Evolutionary conservation across 2,888 invertebrate genomes (phyloP), one percentile per base, ranked within the genome.

Genomic region (Crepidodera aurea): DNA sequence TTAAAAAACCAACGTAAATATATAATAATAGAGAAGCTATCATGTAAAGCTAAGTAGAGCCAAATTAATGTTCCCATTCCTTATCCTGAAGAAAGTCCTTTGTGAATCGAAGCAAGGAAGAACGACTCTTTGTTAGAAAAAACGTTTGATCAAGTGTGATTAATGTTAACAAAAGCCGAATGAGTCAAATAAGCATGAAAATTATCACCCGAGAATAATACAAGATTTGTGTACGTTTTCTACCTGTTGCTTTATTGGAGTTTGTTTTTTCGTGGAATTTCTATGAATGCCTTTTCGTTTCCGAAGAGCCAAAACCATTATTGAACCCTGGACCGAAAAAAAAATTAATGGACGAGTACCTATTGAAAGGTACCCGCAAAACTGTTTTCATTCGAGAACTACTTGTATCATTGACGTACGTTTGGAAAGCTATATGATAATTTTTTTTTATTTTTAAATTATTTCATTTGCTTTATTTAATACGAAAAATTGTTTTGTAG

Each of bases 261-360:
- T 42, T 42, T 50, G 39, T 65, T 57, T 64, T 62, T 65, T 65
- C 65, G 48, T 29, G 19, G 65, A 65, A 65, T 65, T 62, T 42
- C 32, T 34, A 13, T 60, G 29, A 55, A 51, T 60, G 40, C 32
- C 54, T 34, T 46, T 16, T 51, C 27, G 60, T 60, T 60, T 39
- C 53, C 46, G 56, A 54, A 56, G 32, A 48, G 56, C 53, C 18
- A 48, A 27, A 50, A 13, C 58, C 50, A 62, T 59, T 62, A 62
- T 54, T 53, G 44, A 19, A 22, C 4, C 18, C 42, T 10, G 19
- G 54, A 13, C 27, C 8, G 27, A 40, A 40, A 48, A 37, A 53
- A 40, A 53, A 50, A 56, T 37, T 62, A 62, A 50, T 59, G 54
- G 57, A 57, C 37, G 48, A 62, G 48, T 54, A 58, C 58, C 50